Evolutionary conservation across 2,113 vertebrate species (phyloP), one percentile per base, ranked within the genome.

Genomic region (Bubo bubo): DNA sequence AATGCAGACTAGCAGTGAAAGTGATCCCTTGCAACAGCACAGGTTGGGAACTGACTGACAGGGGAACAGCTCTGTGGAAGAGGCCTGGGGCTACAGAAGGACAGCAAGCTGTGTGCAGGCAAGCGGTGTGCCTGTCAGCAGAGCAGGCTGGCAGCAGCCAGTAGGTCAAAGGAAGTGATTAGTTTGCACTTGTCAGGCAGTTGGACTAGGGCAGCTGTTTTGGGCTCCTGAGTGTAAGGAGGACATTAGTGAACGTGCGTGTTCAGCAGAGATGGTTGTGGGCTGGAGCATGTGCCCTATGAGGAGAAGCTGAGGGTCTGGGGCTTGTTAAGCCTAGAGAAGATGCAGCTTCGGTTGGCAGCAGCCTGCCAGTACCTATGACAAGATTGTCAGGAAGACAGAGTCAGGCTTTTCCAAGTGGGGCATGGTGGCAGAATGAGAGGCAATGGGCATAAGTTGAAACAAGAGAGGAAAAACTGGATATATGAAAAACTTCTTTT

Each of bases 101-200:
- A 14, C 62, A 23, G 23, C 26, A 32, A 19, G 30, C 34, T 8
- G 34, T 1, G 3, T 2, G 14, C 1, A 7, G 55, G 45, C 53
- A 8, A 8, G 12, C 32, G 3, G 26, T 0, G 41, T 58, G 63
- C 17, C 22, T 23, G 59, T 26, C 60, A 17, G 79, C 34, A 14
- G 62, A 32, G 59, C 35, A 28, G 62, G 70, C 23, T 49, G 66
- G 12, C 47, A 27, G 20, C 37, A 22, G 68, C 12, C 41, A 12
- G 55, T 2, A 24, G 45, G 5, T 28, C 10, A 24, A 17, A 35
- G 26, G 6, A 4, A 19, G 47, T 2, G 34, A 8, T 43, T 15
- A 2, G 34, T 47, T n/a, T 12, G 53, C 24, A 1, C n/a, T 13
- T 53, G 5, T 27, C 30, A 1, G 47, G 41, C 1, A 1, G 16